Evolutionary conservation across 2,888 invertebrate species (phyloP), one percentile per base, ranked within the genome.

Genomic region (Bunonema sp.): DNA sequence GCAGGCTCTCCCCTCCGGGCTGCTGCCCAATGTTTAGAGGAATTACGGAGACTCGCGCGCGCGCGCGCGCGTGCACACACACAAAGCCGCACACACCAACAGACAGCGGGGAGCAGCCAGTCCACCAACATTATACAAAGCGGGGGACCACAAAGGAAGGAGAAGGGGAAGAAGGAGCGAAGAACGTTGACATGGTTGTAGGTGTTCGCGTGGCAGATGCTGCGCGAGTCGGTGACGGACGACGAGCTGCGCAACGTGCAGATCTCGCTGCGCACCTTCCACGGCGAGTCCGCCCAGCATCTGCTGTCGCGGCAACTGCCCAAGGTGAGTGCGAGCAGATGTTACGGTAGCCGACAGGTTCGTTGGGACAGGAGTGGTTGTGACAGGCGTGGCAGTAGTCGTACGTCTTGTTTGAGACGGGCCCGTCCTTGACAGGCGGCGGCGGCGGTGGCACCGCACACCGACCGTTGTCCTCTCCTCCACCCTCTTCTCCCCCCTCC

Each of bases 191-290:
- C 24, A 2, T 31, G 28, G 10, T 49, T 57, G 28, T 45, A 62
- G 62, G 66, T 66, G 19, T 66, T 66, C 39, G 66, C 66, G 12
- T 66, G 66, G 66, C 66, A 66, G 42, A 62, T 66, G 21, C 52
- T 66, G 10, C 60, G 66, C 18, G 66, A 66, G 44, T 62, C 63
- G 20, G 61, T 64, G 24, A 59, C 61, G n/a, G 66, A 66, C 34
- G 62, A 64, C 26, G 65, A 66, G 40, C 43, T 66, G 31, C 47
- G 57, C 31, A 59, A 58, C 41, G 65, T 66, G 24, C 60, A 62
- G 45, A 66, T 66, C 37, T 53, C 55, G 1, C 49, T 66, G 29
- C 47, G 66, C 29, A 66, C 65, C 1, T 66, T 63, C 46, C 62
- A 64, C 37, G 65, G 65, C 29, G 66, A 66, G 45, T 57, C 57